Evolutionary conservation across 2,797 vertebrate genomes (phyloP).

Genomic region (Prionace glauca): DNA sequence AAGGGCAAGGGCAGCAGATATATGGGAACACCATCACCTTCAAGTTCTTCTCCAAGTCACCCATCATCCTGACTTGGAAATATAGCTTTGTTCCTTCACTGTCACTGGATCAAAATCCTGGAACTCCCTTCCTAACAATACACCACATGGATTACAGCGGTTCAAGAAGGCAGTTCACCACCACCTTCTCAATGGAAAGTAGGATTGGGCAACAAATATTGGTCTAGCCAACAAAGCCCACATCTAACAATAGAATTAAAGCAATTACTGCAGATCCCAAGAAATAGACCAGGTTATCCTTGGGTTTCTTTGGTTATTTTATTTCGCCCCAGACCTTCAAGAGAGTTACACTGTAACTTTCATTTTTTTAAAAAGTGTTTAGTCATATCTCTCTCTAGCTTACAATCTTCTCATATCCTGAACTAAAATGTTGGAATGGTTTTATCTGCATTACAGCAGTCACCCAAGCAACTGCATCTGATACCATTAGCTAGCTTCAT

Average conservation of each 20-base stretch:
- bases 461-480: slow-evolving; percentile 9
- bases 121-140: no score
- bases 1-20: no score
- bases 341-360: not conserved
- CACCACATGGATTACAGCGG: not conserved
- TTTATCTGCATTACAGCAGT: not conserved
- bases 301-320: not conserved
- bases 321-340: not conserved
- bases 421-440: not conserved
- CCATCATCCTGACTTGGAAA: no score
- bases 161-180: not conserved
- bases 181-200: not conserved
- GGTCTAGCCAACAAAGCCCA: not conserved
- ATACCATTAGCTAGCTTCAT: slow-evolving; percentile 26
- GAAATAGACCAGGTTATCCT: not conserved
- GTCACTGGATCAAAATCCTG: no score
- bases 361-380: not conserved
- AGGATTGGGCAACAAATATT: not conserved
- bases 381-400: not conserved
- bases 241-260: not conserved
- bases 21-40: no score
- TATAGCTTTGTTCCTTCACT: no score
- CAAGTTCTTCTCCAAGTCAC: no score
- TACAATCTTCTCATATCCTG: not conserved
- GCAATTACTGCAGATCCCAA: not conserved